Evolutionary conservation across 2,888 invertebrate species (phyloP).

Genomic region (Aporophyla lueneburgensis): DNA sequence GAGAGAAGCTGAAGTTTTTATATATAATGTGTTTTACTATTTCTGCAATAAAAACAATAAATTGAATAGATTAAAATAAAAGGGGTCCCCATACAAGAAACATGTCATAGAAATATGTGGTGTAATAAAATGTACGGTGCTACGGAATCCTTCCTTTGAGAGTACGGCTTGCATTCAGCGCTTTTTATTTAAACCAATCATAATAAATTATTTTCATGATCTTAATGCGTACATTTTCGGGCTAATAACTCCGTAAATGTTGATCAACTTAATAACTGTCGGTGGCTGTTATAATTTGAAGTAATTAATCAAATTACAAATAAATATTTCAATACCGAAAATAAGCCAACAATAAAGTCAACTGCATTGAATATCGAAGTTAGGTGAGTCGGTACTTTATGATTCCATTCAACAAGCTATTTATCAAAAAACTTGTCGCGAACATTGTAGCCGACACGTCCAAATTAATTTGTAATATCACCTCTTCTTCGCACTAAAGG

Average conservation of each 20-base stretch:
- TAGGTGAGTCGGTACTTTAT: constrained; percentile 12
- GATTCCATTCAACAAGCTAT: constrained; percentile 50
- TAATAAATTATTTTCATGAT: not conserved
- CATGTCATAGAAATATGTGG: not conserved
- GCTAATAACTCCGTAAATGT: not conserved
- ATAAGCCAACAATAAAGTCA: constrained; percentile 20
- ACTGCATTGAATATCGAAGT: constrained; percentile 47
- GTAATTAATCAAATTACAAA: constrained; percentile 40
- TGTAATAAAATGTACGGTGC: not conserved
- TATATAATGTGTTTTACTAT: too few species aligned
- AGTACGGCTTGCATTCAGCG: too few species aligned
- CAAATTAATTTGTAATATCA: constrained; percentile 66
- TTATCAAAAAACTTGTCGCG: constrained; percentile 63
- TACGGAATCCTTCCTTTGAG: too few species aligned
- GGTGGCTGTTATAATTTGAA: constrained; percentile 10
- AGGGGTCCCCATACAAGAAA: not conserved
- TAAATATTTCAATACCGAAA: constrained; percentile 22
- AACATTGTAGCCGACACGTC: constrained; percentile 48
- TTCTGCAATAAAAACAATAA: too few species aligned
- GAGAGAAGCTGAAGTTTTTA: too few species aligned
- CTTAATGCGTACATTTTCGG: not conserved
- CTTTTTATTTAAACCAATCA: too few species aligned
- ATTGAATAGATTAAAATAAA: too few species aligned
- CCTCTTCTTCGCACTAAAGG: constrained; percentile 54
- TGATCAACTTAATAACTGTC: not conserved